These are phyloP conservation scores for Poeciliopsis prolifica DNA, from an alignment of 2,113 vertebrate genomes.

Conservation along the genomic window DNA sequence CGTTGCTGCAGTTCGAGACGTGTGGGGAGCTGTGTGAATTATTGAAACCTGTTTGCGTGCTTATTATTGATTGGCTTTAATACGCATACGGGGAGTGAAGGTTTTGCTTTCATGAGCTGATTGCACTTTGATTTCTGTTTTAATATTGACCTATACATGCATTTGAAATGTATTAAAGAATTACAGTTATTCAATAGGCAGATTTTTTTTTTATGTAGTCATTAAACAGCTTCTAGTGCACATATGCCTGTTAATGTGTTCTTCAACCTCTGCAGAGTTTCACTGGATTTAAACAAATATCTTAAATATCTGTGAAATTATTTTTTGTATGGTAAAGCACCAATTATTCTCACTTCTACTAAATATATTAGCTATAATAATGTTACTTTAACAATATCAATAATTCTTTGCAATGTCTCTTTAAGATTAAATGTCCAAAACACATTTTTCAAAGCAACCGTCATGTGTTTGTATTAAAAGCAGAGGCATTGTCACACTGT, in stretches of 20 bases:
- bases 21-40: constrained; percentile 72
- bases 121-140: constrained; percentile 54
- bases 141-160: constrained; percentile 36
- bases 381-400: no score
- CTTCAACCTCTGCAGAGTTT: constrained; percentile 12
- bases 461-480: no score
- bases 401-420: no score
- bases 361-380: no score
- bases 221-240: constrained; percentile 28
- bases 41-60: constrained; percentile 72
- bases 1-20: constrained; percentile 24
- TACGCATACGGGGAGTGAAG: constrained; percentile 46
- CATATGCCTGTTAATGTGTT: constrained; percentile 24
- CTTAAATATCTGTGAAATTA: not conserved
- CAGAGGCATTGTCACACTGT: no score
- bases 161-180: constrained; percentile 43
- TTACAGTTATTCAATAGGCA: constrained; percentile 14
- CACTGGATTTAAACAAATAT: not conserved
- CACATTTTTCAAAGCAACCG: no score
- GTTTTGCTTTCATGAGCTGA: constrained; percentile 48
- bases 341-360: no score
- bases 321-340: not conserved
- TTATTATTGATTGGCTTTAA: constrained; percentile 72
- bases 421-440: no score
- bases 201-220: constrained; percentile 22